phyloP scores from a whole-genome alignment of 2,797 vertebrate species.

The Cirrhinus molitorella region DNA sequence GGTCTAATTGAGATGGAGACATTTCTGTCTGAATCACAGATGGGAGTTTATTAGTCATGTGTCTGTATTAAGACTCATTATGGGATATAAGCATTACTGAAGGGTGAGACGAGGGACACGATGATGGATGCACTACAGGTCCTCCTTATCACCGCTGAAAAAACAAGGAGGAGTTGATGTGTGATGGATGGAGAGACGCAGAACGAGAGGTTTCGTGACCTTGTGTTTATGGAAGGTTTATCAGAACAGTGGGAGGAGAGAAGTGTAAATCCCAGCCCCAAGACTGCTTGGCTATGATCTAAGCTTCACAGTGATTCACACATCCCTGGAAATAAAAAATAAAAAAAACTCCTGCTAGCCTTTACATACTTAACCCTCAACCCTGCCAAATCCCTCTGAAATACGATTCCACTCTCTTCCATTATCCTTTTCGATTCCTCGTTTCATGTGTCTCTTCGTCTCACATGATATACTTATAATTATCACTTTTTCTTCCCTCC shows the following conservation, averaged over 20 bases:
- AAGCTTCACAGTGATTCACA: constrained; percentile 26
- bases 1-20: neutral
- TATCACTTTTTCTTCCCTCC: constrained; percentile 17
- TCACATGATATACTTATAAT: constrained; percentile 27
- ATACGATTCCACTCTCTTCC: constrained; percentile 12
- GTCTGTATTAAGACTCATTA: constrained; percentile 71
- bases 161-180: constrained; percentile 59
- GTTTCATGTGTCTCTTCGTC: neutral
- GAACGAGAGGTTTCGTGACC: constrained; percentile 68
- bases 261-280: constrained; percentile 32
- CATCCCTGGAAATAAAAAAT: neutral
- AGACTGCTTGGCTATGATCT: constrained; percentile 19
- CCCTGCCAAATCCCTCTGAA: constrained; percentile 38
- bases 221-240: constrained; percentile 71
- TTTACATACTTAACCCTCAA: constrained; percentile 45
- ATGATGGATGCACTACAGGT: constrained; percentile 74
- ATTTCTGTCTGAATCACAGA: constrained; percentile 50
- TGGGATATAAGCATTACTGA: constrained; percentile 58
- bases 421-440: constrained; percentile 20
- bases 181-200: constrained; percentile 67
- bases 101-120: constrained; percentile 61
- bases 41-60: constrained; percentile 67
- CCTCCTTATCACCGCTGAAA: constrained; percentile 27
- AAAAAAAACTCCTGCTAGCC: constrained; percentile 17
- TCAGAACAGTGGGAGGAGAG: constrained; percentile 45